Conservation (phyloP, 2,797 vertebrate species). For the Ispidina picta region DNA sequence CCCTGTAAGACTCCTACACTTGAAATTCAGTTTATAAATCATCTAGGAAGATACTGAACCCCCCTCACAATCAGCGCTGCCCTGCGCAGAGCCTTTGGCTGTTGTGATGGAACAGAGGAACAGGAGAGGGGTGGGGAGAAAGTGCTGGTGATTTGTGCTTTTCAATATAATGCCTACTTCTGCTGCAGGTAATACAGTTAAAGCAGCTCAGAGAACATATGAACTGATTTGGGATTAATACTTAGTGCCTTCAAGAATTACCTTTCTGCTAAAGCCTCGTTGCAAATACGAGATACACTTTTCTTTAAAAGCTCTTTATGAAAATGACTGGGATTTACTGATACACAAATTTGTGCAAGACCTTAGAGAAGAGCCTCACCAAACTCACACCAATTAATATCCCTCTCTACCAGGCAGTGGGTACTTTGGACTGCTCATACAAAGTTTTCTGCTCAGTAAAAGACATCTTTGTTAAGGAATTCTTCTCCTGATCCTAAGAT, state of each 20-base stretch:
- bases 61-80: not conserved
- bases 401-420: not conserved
- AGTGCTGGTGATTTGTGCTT: not conserved
- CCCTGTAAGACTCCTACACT: not conserved
- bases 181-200: not conserved
- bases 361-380: not conserved
- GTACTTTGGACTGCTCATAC: not conserved
- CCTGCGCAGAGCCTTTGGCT: not conserved
- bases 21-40: not conserved
- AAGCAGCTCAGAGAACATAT: not conserved
- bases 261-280: not conserved
- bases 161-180: not conserved
- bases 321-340: not conserved
- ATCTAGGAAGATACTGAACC: not conserved
- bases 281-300: not conserved
- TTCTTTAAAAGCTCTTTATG: not conserved
- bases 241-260: not conserved
- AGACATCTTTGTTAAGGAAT: not conserved
- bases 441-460: not conserved
- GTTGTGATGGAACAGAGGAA: not conserved
- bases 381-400: not conserved
- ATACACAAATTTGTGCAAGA: not conserved
- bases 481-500: not conserved
- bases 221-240: not conserved
- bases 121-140: fast-evolving